Evolutionary conservation across 2,797 vertebrate species (phyloP).

Genomic region (Enteromius fasciolatus): DNA sequence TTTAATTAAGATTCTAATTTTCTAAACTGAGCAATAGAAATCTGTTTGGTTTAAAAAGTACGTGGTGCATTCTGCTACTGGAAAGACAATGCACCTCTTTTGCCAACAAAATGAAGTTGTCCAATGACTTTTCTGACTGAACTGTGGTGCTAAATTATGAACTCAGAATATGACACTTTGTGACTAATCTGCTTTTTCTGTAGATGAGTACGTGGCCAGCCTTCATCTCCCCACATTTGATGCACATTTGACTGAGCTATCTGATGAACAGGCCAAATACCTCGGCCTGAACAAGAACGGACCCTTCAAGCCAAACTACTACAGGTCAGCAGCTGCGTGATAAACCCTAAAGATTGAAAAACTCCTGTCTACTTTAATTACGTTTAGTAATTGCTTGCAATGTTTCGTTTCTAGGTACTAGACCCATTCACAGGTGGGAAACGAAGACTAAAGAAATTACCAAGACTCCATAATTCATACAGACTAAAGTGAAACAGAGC

Average conservation of each 20-base stretch:
- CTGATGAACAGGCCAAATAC: constrained; percentile 96
- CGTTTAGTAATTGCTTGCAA: not conserved
- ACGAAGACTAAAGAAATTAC: constrained; percentile 61
- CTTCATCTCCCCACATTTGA: constrained; percentile 98
- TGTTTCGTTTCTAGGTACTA: constrained; percentile 84
- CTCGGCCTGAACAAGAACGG: constrained; percentile 98
- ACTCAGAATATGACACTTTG: not conserved
- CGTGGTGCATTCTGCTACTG: not conserved
- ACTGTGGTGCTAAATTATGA: not conserved
- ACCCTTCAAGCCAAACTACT: constrained; percentile 99
- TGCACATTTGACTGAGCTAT: constrained; percentile 94
- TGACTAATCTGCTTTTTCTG: constrained; percentile 41
- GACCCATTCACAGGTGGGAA: constrained; percentile 67
- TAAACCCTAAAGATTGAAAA: not conserved
- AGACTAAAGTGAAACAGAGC: constrained; percentile 66
- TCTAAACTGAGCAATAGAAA: not conserved
- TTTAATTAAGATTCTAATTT: not conserved
- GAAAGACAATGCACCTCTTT: not conserved
- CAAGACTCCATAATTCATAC: constrained; percentile 70
- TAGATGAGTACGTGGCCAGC: constrained; percentile 97
- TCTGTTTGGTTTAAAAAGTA: not conserved
- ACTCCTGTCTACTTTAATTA: not conserved
- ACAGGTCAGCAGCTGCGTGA: constrained; percentile 78
- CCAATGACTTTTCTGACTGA: not conserved
- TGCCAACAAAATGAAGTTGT: not conserved